A percentile compares a stretch with the other conserved stretches of the same genome.
These are phyloP conservation scores for Paralvinella palmiformis DNA, from an alignment of 1,140 invertebrate genomes.

Conservation along the genomic window DNA sequence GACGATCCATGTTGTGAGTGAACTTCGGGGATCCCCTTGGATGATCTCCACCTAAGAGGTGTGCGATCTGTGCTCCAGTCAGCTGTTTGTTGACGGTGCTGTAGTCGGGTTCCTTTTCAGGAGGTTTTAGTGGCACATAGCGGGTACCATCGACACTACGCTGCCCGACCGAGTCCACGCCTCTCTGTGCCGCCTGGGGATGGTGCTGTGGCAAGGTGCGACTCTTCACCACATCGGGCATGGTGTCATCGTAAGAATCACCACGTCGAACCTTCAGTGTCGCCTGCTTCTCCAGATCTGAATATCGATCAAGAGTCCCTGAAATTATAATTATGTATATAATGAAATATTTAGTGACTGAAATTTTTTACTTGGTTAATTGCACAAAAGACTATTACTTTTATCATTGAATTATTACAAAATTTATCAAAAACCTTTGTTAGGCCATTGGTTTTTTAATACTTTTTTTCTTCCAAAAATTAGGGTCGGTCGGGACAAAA, in stretches of 20 bases:
- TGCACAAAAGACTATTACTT: too few species aligned
- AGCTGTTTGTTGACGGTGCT: slow-evolving; percentile 12
- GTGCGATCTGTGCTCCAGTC: slow-evolving; percentile 1
- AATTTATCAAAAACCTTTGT: too few species aligned
- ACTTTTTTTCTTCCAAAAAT: too few species aligned
- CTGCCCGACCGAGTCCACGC: neutral
- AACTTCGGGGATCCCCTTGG: neutral
- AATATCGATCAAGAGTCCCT: too few species aligned
- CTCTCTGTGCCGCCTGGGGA: neutral
- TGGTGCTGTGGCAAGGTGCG: neutral
- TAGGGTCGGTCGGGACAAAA: too few species aligned
- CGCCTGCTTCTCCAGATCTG: slow-evolving; percentile 9
- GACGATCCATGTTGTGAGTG: neutral
- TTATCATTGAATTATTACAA: too few species aligned
- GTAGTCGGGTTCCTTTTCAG: slow-evolving; percentile 5
- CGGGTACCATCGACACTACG: neutral
- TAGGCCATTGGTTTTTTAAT: too few species aligned
- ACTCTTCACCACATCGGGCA: slow-evolving; percentile 14
- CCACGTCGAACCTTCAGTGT: slow-evolving; percentile 5
- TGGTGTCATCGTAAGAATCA: slow-evolving; percentile 7
- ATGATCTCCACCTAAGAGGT: neutral
- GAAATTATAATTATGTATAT: too few species aligned
- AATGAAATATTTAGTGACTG: too few species aligned
- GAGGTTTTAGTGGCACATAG: neutral
- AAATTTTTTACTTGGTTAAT: too few species aligned